A percentile compares a stretch with the other conserved stretches of the same genome.
Evolutionary conservation across 2,797 vertebrate genomes (phyloP).

Genomic region (Balearica regulorum): DNA sequence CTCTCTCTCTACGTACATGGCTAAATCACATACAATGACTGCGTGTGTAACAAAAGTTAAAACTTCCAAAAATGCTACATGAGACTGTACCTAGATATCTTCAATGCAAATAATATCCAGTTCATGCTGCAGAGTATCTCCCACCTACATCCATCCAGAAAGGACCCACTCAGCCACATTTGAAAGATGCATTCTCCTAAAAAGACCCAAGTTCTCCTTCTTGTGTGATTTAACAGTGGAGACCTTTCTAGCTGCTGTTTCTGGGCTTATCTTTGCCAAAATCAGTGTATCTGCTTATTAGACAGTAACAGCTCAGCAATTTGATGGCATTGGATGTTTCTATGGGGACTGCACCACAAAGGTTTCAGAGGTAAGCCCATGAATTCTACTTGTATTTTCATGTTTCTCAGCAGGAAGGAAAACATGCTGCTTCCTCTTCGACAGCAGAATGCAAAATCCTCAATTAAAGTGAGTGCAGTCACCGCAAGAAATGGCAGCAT

Average conservation of each 20-base stretch:
- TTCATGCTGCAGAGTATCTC: background rate
- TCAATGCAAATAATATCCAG: background rate
- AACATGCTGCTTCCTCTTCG: background rate
- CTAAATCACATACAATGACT: background rate
- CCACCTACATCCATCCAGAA: background rate
- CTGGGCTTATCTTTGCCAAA: background rate
- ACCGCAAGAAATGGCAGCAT: background rate
- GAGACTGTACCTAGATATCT: background rate
- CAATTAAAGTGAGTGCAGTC: background rate
- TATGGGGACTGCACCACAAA: background rate
- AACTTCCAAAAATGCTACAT: background rate
- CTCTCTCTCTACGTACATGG: background rate
- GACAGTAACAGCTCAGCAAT: background rate
- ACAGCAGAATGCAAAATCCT: background rate
- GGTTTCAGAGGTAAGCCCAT: background rate
- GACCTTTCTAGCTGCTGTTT: background rate
- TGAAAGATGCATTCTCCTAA: background rate
- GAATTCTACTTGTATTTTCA: background rate
- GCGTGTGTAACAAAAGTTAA: background rate
- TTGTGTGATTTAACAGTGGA: background rate
- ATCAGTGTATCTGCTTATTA: background rate
- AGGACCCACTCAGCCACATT: background rate
- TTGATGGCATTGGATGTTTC: background rate
- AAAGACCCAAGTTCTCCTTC: background rate
- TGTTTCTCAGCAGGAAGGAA: background rate